Evolutionary conservation across 2,888 invertebrate genomes (phyloP), one percentile per base, ranked within the genome.

Genomic region (Hesperia comma): DNA sequence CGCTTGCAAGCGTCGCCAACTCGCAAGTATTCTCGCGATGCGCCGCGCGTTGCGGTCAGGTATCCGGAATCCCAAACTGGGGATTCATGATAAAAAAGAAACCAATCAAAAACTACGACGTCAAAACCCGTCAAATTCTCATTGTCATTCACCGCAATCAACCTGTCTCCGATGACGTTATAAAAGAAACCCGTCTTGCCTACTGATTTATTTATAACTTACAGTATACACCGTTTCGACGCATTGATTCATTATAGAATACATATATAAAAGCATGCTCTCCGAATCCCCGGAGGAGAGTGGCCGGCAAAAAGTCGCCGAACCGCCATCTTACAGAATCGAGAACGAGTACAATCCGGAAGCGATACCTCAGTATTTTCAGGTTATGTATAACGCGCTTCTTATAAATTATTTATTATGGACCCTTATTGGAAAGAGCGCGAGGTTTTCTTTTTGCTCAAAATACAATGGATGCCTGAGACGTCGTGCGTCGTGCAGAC

Each of bases 281-380:
- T 73, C 80, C 67, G 82, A 77, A 74, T 77, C 76, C 55, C 76
- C 80, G 26, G 74, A 72, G 73, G 70, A 72, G 74, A 71, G 73
- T 68, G 69, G 70, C 57, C 70, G 69, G 69, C 73, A 79, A 77
- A 78, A 77, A 77, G 73, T 69, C 54, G 82, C 70, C 71, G 67
- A 72, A 70, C 69, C 75, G 72, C 66, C 77, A 75, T 68, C 74
- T 71, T 83, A 80, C 75, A 81, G 80, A 77, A 75, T 79, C 63
- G 80, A 83, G 69, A 77, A 77, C 70, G 83, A 83, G 62, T 79
- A 79, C 74, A 80, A 86, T 79, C 86, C 85, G 81, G 90, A 90
- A 81, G 80, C 81, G 49, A 77, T 79, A 70, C 80, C 84, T 61
- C 86, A 87, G 75, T 86, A 85, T 81, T 90, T 90, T 85, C 90